Percentiles rank a stretch among this genome's conserved stretches.
Evolutionary conservation across 1,140 invertebrate species (phyloP).

Genomic region (Drosophila ananassae): DNA sequence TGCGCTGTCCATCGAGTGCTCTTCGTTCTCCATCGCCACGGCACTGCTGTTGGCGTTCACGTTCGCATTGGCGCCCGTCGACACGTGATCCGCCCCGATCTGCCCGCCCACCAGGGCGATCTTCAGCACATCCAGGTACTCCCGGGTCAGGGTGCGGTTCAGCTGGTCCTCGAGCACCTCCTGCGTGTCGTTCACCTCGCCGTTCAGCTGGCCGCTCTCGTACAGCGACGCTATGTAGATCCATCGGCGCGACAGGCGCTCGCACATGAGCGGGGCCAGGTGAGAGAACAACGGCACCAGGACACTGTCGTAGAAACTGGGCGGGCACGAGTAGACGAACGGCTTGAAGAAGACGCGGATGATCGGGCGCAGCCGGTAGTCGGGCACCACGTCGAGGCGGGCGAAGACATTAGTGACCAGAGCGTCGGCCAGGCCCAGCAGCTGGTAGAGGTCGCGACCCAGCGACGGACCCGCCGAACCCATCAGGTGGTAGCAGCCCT

Average conservation of each 20-base stretch:
- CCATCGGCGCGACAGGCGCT: conserved; percentile 91
- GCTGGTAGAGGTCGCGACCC: conserved; percentile 92
- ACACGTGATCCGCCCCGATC: conserved; percentile 69
- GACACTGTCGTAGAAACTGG: conserved; percentile 89
- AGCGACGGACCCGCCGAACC: conserved; percentile 91
- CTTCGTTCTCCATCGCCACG: conserved; percentile 89
- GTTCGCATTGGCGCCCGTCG: conserved; percentile 54
- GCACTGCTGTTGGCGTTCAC: conserved; percentile 77
- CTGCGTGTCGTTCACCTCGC: conserved; percentile 92
- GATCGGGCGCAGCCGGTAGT: conserved; percentile 92
- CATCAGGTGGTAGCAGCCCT: conserved; percentile 91
- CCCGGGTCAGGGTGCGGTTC: conserved; percentile 92
- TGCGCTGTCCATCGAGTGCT: conserved; percentile 87
- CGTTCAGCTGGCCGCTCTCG: conserved; percentile 90
- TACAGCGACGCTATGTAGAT: conserved; percentile 90
- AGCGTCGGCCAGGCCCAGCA: conserved; percentile 87
- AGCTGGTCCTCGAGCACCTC: conserved; percentile 95
- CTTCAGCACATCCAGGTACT: conserved; percentile 93
- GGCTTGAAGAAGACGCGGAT: conserved; percentile 93
- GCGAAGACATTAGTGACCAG: conserved; percentile 88
- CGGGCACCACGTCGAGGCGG: conserved; percentile 91
- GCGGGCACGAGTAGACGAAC: conserved; percentile 93
- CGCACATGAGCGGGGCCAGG: conserved; percentile 91
- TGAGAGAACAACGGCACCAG: conserved; percentile 91
- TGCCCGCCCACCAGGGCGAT: conserved; percentile 86